Conservation (phyloP, 2,888 invertebrate genomes). For the Lepidochitona cinerea region DNA sequence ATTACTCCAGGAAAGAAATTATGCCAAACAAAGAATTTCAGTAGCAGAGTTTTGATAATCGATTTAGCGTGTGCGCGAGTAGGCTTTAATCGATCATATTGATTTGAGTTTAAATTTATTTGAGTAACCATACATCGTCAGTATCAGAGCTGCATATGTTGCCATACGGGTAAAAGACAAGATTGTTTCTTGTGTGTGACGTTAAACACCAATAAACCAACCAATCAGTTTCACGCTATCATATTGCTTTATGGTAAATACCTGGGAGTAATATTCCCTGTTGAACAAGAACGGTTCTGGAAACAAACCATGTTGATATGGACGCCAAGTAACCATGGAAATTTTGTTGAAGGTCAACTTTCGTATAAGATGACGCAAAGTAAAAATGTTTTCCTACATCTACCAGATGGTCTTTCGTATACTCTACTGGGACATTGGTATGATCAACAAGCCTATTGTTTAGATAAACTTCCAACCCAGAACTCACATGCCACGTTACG, state of each 20-base stretch:
- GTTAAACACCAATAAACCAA: neutral
- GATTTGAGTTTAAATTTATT: too few species aligned
- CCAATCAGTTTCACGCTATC: neutral
- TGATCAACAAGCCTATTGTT: conserved; percentile 34
- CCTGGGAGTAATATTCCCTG: neutral
- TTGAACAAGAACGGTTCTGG: neutral
- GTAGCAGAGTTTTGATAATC: too few species aligned
- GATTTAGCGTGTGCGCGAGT: too few species aligned
- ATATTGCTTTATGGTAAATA: neutral
- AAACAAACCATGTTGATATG: neutral
- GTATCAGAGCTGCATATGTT: too few species aligned
- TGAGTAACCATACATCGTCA: too few species aligned
- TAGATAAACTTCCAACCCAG: conserved; percentile 19
- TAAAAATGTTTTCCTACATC: conserved; percentile 3
- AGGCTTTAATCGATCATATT: too few species aligned
- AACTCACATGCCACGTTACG: conserved; percentile 41
- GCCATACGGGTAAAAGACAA: too few species aligned
- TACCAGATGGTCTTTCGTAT: conserved; percentile 17
- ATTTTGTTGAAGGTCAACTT: neutral
- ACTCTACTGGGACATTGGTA: conserved; percentile 21
- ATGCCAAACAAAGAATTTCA: too few species aligned
- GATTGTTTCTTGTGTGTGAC: conserved; percentile 23
- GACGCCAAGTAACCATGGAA: neutral
- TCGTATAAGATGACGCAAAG: neutral
- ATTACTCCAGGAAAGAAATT: too few species aligned